Evolutionary conservation across 2,888 invertebrate species (phyloP).

Genomic region (Ashinkailepas kermadecensis): DNA sequence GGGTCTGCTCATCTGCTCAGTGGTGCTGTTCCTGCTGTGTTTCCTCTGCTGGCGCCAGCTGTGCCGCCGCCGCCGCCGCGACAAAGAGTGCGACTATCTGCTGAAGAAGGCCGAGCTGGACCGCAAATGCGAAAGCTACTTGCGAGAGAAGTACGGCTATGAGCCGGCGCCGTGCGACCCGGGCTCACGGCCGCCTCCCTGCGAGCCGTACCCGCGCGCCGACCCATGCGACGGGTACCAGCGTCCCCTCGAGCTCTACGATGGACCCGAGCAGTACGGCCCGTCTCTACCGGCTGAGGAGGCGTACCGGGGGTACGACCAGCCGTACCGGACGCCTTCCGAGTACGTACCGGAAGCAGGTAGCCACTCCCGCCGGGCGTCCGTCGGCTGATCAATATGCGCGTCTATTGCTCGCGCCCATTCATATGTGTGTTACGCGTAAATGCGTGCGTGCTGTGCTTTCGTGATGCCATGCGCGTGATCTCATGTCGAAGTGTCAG

Average conservation of each 20-base stretch:
- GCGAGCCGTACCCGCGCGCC: neutral
- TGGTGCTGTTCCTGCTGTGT: neutral
- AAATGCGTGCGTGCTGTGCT: too few relatives aligned
- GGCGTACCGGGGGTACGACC: neutral
- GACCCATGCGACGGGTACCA: too few relatives aligned
- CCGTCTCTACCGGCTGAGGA: neutral
- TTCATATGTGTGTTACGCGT: too few relatives aligned
- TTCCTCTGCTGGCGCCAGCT: neutral
- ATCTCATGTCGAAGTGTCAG: too few relatives aligned
- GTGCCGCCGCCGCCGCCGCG: neutral
- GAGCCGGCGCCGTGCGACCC: neutral
- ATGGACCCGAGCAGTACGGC: neutral
- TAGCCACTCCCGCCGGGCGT: neutral
- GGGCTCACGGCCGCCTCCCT: neutral
- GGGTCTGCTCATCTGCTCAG: neutral
- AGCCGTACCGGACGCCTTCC: neutral
- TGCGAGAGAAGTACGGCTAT: conserved; percentile 4
- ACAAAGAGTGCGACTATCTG: neutral
- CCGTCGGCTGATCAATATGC: too few relatives aligned
- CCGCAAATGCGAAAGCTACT: neutral
- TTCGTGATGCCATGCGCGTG: too few relatives aligned
- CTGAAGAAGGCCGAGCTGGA: neutral
- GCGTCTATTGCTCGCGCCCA: too few relatives aligned
- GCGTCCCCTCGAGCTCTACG: neutral
- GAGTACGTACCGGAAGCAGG: neutral